Evolutionary conservation across 1,140 invertebrate species (phyloP), one percentile per base, ranked within the genome.

Genomic region (Hylaeus anthracinus): DNA sequence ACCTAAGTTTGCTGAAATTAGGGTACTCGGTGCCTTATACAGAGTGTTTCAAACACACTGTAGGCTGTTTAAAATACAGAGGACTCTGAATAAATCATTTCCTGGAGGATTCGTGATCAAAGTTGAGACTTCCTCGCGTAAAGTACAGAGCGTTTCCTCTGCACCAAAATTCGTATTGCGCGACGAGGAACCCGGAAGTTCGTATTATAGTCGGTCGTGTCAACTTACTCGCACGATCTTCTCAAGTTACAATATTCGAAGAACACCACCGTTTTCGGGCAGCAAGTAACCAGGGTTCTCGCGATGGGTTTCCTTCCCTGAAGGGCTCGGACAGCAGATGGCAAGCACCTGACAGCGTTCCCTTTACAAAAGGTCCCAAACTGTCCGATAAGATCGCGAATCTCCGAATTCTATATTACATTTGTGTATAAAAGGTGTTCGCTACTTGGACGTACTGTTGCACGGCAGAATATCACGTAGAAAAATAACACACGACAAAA

Each of bases 241-340:
- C 79, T 76, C 79, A 14, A 64, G 58, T 77, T 76, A 81, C 79
- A 1, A 60, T 3, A 39, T 76, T 70, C 73, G 73, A 48, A 64
- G 74, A 81, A 70, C 60, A 70, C 37, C 10, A 14, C 45, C 48
- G 74, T 73, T 79, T 73, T 79, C 15, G 41, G 53, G 26, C 37
- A 5, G 65, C 43, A 48, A 45, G 67, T 64, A 71, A 81, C 77
- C 66, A 77, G 60, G 74, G 73, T 71, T 53, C 45, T 37, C 78
- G n/a, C 14, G 2, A 58, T 63, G 55, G 78, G 63, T 80, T 67
- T 61, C 67, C 55, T 79, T 73, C 70, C 69, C 53, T 71, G 71
- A 76, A 83, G 65, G 85, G 39, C 39, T 65, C 72, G 63, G 66
- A 55, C 84, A 63, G 85, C 85, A 87, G 85, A 87, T 87, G 85